A percentile compares a stretch with the other conserved stretches of the same genome.
Conservation (phyloP, 2,113 vertebrate genomes). For the Hippocampus abdominalis region DNA sequence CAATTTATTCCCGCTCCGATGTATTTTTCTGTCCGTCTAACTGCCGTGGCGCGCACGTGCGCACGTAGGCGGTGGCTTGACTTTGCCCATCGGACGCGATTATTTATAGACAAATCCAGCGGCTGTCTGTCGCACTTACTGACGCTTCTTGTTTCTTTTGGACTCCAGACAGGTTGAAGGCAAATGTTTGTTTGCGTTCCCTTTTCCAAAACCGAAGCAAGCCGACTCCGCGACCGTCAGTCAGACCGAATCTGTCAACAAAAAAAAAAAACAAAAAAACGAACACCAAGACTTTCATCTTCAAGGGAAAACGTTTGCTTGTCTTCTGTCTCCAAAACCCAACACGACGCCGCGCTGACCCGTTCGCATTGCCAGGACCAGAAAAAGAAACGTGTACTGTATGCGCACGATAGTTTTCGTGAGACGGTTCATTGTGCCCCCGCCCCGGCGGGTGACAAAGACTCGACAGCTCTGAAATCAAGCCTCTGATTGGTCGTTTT, state of each 20-base stretch:
- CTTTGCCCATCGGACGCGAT: constrained; percentile 19
- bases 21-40: constrained; percentile 51
- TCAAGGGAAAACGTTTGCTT: not conserved
- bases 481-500: too few species aligned
- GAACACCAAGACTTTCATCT: not conserved
- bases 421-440: too few species aligned
- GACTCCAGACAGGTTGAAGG: not conserved
- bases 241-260: not conserved
- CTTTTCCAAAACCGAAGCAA: not conserved
- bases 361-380: not conserved
- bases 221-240: not conserved
- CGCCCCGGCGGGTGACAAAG: too few species aligned
- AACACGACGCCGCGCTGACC: not conserved
- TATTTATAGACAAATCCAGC: constrained; percentile 50
- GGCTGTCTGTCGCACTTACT: constrained; percentile 31
- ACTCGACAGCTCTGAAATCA: too few species aligned
- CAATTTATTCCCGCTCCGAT: constrained; percentile 56
- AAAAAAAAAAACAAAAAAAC: not conserved
- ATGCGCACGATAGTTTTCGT: too few species aligned
- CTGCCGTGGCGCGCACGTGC: constrained; percentile 2
- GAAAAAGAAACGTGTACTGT: not conserved
- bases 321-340: not conserved
- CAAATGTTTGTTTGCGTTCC: not conserved
- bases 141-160: not conserved
- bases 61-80: constrained; percentile 6